A percentile compares a stretch with the other conserved stretches of the same genome.
Evolutionary conservation across 2,113 vertebrate species (phyloP).

Genomic region (Climacteris rufus): DNA sequence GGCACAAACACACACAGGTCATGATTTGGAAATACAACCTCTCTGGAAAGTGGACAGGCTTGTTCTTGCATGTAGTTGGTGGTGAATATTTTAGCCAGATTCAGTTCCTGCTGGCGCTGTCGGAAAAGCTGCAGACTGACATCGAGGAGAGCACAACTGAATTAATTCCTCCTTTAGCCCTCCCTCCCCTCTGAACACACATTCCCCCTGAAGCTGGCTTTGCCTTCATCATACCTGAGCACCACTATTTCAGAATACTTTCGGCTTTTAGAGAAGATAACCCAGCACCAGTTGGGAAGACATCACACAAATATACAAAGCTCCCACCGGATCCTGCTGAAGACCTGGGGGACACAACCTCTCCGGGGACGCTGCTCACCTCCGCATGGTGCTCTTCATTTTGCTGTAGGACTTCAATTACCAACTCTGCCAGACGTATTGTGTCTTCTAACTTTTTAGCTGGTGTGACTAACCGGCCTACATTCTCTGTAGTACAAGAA

Average conservation of each 20-base stretch:
- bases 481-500: constrained; percentile 96
- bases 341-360: not conserved
- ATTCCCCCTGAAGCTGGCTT: not conserved
- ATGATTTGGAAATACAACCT: not conserved
- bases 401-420: constrained; percentile 98
- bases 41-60: not conserved
- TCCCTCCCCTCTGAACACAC: not conserved
- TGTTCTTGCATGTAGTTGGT: not conserved
- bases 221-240: not conserved
- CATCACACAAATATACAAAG: not conserved
- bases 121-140: not conserved
- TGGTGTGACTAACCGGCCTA: constrained; percentile 95
- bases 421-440: constrained; percentile 94
- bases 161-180: not conserved
- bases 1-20: not conserved
- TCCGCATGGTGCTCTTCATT: constrained; percentile 98
- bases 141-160: not conserved
- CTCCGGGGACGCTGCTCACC: constrained; percentile 75
- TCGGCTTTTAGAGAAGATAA: not conserved
- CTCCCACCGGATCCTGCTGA: not conserved
- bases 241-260: not conserved
- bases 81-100: not conserved
- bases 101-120: not conserved
- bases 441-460: constrained; percentile 99
- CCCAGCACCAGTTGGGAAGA: not conserved